Conservation (phyloP, 2,888 invertebrate genomes). For the Drosophila melanosoma region DNA sequence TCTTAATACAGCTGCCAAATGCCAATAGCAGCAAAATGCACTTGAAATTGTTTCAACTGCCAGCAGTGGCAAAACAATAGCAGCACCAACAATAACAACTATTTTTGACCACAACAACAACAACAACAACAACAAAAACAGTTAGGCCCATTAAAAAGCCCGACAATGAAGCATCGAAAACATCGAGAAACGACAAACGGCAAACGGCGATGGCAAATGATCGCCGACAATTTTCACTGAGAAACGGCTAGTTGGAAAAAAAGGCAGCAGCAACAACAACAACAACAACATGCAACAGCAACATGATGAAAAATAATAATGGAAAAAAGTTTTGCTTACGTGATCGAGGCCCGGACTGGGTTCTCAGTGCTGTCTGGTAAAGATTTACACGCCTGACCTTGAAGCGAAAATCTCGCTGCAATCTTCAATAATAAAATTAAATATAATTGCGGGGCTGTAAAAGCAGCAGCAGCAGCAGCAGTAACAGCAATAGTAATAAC, state of each 20-base stretch:
- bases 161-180: slow-evolving; percentile 63
- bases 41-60: slow-evolving; percentile 51
- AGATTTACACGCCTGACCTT: slow-evolving; percentile 80
- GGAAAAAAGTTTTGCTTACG: slow-evolving; percentile 72
- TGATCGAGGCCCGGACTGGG: slow-evolving; percentile 60
- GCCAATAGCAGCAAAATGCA: slow-evolving; percentile 52
- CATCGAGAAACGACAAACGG: slow-evolving; percentile 34
- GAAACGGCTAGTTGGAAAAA: slow-evolving; percentile 54
- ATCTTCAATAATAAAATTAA: slow-evolving; percentile 82
- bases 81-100: slow-evolving; percentile 19
- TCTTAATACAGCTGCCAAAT: slow-evolving; percentile 45
- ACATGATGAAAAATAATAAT: slow-evolving; percentile 14
- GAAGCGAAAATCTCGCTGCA: slow-evolving; percentile 79
- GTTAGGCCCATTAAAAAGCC: slow-evolving; percentile 71
- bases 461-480: slow-evolving; percentile 39
- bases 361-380: slow-evolving; percentile 66
- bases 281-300: slow-evolving; percentile 9
- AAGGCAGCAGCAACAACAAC: slow-evolving; percentile 18
- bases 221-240: slow-evolving; percentile 52
- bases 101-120: slow-evolving; percentile 30
- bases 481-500: slow-evolving; percentile 26
- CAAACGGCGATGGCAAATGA: slow-evolving; percentile 42
- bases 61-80: slow-evolving; percentile 13
- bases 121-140: slow-evolving; percentile 39
- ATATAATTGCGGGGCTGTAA: slow-evolving; percentile 78